These are phyloP conservation scores for Pterostichus madidus DNA, from an alignment of 2,888 invertebrate species.

Conservation along the genomic window DNA sequence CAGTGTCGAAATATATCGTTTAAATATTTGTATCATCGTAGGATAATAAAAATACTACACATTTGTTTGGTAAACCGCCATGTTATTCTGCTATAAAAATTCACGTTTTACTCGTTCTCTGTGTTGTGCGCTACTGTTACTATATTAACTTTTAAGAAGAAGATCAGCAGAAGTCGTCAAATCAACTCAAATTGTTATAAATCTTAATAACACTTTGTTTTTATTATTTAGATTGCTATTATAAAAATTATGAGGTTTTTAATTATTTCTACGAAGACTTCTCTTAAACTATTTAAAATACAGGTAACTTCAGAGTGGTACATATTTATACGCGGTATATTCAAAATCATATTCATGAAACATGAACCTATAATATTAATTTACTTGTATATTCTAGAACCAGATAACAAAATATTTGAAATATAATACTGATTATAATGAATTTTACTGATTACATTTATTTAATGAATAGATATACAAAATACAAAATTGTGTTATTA, in stretches of 20 bases:
- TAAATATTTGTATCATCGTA: slow-evolving; percentile 49
- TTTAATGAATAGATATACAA: slow-evolving; percentile 65
- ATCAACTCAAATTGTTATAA: slow-evolving; percentile 10
- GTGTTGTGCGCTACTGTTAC: slow-evolving; percentile 30
- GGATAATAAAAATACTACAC: slow-evolving; percentile 35
- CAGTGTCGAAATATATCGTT: slow-evolving; percentile 42
- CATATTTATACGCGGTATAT: too few species aligned
- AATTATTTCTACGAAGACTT: background rate
- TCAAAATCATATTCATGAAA: background rate
- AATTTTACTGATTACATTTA: slow-evolving; percentile 60
- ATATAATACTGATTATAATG: too few species aligned
- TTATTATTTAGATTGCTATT: background rate
- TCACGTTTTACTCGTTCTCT: slow-evolving; percentile 48
- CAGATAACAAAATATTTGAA: too few species aligned
- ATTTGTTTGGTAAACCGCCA: slow-evolving; percentile 63
- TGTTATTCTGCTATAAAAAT: slow-evolving; percentile 49
- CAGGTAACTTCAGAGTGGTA: too few species aligned
- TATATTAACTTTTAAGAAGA: slow-evolving; percentile 21
- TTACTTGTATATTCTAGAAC: too few species aligned
- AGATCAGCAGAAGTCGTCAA: background rate
- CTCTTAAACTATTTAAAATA: background rate
- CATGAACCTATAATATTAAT: background rate
- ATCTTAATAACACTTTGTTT: background rate
- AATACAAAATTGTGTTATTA: slow-evolving; percentile 61
- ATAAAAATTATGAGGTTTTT: background rate